Conservation (phyloP, 92 coral and sea anemone genomes). For the Umimayanthus kanabou region DNA sequence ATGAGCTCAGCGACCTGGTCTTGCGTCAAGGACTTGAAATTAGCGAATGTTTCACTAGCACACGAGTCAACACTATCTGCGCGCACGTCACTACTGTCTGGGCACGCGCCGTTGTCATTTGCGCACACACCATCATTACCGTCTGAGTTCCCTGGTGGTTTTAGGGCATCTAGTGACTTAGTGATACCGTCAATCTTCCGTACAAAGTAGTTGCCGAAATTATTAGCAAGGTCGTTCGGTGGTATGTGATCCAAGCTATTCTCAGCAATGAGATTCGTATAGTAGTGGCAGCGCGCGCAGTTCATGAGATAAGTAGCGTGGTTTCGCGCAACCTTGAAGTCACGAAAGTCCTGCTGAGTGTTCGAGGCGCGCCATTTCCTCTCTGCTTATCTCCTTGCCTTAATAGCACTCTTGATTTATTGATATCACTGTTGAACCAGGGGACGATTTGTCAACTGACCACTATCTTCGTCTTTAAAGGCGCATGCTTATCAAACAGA, state of each 20-base stretch:
- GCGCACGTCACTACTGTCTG: too few relatives aligned
- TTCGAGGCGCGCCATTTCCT: conserved; percentile 23
- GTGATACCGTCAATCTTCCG: too few relatives aligned
- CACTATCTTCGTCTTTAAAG: conserved; percentile 14
- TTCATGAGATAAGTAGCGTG: conserved; percentile 41
- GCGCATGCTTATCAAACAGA: conserved; percentile 49
- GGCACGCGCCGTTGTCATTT: too few relatives aligned
- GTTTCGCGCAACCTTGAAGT: conserved; percentile 42
- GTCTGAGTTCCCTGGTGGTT: too few relatives aligned
- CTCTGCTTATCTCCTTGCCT: background rate
- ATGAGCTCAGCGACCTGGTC: too few relatives aligned
- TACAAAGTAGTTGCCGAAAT: too few relatives aligned
- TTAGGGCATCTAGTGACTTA: too few relatives aligned
- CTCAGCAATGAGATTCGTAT: conserved; percentile 43
- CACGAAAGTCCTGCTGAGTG: conserved; percentile 43
- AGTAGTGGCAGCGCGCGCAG: conserved; percentile 40
- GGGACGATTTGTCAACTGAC: conserved; percentile 38
- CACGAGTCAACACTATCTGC: too few relatives aligned
- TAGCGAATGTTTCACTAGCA: too few relatives aligned
- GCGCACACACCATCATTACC: too few relatives aligned
- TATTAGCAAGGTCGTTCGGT: too few relatives aligned
- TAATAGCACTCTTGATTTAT: conserved; percentile 28
- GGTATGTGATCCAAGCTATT: conserved; percentile 42
- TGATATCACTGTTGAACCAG: conserved; percentile 38
- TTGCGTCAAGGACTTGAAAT: too few relatives aligned